phyloP scores from a whole-genome alignment of 2,888 invertebrate genomes.

The Apantesis nais region DNA sequence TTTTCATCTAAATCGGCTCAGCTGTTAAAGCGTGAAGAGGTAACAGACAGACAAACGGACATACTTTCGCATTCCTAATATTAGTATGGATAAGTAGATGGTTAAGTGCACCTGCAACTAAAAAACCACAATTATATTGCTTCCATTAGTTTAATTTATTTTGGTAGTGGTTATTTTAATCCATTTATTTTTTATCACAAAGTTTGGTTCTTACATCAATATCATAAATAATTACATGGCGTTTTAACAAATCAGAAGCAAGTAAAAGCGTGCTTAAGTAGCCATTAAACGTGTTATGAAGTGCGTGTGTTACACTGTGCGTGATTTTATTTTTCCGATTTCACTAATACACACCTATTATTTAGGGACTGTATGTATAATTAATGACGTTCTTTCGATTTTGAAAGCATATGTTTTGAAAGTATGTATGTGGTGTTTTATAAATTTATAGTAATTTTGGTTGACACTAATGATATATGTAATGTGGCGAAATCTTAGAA shows the following conservation, averaged over 20 bases:
- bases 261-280: conserved; percentile 23
- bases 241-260: conserved; percentile 30
- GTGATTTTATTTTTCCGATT: conserved; percentile 1
- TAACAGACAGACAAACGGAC: too few species aligned
- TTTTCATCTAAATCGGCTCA: too few species aligned
- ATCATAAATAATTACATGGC: conserved; percentile 14
- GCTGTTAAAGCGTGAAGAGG: too few species aligned
- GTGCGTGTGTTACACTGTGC: not conserved
- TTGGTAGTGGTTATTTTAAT: too few species aligned
- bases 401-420: not conserved
- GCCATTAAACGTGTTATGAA: not conserved
- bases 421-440: not conserved
- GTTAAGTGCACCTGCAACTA: too few species aligned
- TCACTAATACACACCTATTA: not conserved
- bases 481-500: not conserved
- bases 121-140: too few species aligned
- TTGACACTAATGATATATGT: not conserved
- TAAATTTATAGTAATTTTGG: not conserved
- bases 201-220: too few species aligned
- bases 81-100: too few species aligned
- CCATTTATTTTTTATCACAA: too few species aligned
- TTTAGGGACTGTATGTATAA: not conserved
- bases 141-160: too few species aligned
- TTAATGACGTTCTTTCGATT: not conserved
- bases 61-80: too few species aligned